Conservation (phyloP, 2,113 vertebrate species). For the Pimephales promelas region DNA sequence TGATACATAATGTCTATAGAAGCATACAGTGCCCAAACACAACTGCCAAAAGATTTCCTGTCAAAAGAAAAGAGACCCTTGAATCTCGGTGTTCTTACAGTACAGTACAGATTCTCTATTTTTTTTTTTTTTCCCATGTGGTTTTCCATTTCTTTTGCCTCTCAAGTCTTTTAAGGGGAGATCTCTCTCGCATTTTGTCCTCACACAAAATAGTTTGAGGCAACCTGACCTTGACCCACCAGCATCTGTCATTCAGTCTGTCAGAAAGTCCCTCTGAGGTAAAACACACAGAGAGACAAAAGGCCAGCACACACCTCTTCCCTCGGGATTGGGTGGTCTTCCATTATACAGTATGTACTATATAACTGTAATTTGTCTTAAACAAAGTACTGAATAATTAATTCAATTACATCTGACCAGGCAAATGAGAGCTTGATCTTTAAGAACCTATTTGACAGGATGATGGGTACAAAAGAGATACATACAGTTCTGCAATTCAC, state of each 20-base stretch:
- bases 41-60: conserved; percentile 54
- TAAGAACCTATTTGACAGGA: neutral
- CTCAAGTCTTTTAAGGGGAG: neutral
- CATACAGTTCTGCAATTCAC: neutral
- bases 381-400: neutral
- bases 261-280: conserved; percentile 11
- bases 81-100: neutral
- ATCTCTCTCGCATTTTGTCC: conserved; percentile 2
- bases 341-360: neutral
- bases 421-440: neutral
- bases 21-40: conserved; percentile 60
- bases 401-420: conserved; percentile 5
- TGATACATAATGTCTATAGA: neutral
- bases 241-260: conserved; percentile 13
- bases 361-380: neutral
- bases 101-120: conserved; percentile 35
- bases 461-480: neutral
- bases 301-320: neutral
- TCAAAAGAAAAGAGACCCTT: conserved; percentile 63
- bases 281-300: neutral
- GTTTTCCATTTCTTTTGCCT: neutral
- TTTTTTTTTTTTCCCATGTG: neutral
- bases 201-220: neutral
- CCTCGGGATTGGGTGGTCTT: neutral
- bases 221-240: conserved; percentile 31